A percentile compares a stretch with the other conserved stretches of the same genome.
phyloP scores from a whole-genome alignment of 2,888 invertebrate species.

The Disparrhopalites patrizii region DNA sequence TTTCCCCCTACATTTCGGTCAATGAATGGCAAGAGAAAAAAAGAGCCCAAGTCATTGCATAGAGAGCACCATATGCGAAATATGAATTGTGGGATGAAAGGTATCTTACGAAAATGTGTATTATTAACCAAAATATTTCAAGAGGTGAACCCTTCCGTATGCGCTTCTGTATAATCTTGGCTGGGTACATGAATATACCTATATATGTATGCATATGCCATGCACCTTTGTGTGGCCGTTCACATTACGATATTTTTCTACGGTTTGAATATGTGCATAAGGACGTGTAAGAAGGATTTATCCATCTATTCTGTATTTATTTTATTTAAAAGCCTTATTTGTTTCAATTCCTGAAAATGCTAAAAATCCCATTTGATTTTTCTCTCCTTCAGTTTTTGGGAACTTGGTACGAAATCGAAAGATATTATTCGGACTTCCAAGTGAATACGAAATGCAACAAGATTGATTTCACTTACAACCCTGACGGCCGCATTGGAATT shows the following conservation, averaged over 20 bases:
- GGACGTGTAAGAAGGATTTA: neutral
- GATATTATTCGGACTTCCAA: constrained; percentile 48
- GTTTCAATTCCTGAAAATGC: neutral
- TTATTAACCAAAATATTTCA: neutral
- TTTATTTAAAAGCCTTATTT: neutral
- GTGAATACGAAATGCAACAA: constrained; percentile 49
- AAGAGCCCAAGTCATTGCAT: neutral
- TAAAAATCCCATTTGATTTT: constrained; percentile 11
- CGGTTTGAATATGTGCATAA: too few relatives aligned
- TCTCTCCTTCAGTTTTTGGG: constrained; percentile 48
- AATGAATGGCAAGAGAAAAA: neutral
- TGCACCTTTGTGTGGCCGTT: neutral
- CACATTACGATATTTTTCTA: too few relatives aligned
- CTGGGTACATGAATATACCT: neutral
- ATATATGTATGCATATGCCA: neutral
- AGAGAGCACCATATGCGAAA: neutral
- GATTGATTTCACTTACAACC: constrained; percentile 47
- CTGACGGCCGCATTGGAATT: constrained; percentile 47
- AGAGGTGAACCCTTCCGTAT: neutral
- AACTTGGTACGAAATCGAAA: constrained; percentile 49
- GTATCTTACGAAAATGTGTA: neutral
- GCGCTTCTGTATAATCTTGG: neutral
- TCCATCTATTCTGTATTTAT: neutral
- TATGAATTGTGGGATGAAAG: neutral
- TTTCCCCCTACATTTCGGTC: neutral